Evolutionary conservation across 2,113 vertebrate genomes (phyloP).

Genomic region (Orcinus orca): DNA sequence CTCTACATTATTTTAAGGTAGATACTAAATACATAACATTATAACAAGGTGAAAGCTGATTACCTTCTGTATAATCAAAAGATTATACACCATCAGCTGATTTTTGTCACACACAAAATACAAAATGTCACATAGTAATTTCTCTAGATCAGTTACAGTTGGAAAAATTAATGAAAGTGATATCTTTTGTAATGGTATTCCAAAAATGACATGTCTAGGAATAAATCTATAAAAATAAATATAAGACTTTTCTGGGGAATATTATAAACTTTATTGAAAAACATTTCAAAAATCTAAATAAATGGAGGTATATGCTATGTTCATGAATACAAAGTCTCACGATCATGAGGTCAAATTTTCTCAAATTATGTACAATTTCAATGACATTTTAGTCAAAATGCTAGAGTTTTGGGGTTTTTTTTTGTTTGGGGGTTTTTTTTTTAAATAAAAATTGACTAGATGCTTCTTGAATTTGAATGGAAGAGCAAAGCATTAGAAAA

Average conservation of each 20-base stretch:
- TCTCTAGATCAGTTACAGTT: background rate
- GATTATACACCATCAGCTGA: background rate
- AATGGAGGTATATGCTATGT: background rate
- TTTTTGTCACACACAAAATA: background rate
- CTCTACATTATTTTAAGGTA: background rate
- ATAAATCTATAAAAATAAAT: constrained; percentile 16
- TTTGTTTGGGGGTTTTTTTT: background rate
- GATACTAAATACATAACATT: background rate
- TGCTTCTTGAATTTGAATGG: background rate
- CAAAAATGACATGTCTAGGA: background rate
- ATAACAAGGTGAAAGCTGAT: background rate
- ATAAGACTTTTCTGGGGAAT: background rate
- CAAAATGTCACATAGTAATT: background rate
- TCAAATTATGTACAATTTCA: background rate
- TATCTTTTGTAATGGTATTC: background rate
- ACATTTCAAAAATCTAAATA: background rate
- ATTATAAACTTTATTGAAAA: background rate
- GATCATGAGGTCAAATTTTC: background rate
- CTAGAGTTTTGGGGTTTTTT: background rate
- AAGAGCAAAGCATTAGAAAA: background rate
- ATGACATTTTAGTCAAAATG: background rate
- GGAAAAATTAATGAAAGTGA: constrained; percentile 10
- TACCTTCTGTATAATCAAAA: background rate
- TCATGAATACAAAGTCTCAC: background rate
- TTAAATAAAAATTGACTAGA: background rate